Conservation (phyloP, 1,140 invertebrate genomes). For the Amyelois transitella region DNA sequence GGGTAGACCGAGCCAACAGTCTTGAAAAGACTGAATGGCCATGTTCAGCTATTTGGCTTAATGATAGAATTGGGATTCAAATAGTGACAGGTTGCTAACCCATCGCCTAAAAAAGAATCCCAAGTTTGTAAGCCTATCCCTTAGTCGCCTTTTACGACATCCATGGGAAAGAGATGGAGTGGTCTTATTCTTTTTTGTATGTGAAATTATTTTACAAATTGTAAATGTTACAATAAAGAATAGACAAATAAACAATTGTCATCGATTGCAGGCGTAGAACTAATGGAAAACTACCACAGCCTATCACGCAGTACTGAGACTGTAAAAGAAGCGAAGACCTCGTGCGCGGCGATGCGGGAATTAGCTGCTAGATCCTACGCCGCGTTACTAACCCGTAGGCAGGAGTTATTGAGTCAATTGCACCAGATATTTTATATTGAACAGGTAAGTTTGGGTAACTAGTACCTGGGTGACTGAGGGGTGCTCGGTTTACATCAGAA, state of each 20-base stretch:
- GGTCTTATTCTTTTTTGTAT: no score
- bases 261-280: constrained; percentile 47
- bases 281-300: constrained; percentile 65
- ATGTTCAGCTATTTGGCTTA: no score
- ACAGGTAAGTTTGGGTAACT: constrained; percentile 32
- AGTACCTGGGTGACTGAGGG: not conserved
- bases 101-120: no score
- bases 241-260: not conserved
- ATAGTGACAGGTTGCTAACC: no score
- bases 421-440: constrained; percentile 57
- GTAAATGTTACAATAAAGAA: no score
- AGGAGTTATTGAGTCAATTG: constrained; percentile 39
- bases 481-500: not conserved
- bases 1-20: no score
- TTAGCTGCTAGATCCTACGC: constrained; percentile 44
- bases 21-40: no score
- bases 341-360: constrained; percentile 45
- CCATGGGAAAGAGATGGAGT: no score
- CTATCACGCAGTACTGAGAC: constrained; percentile 49
- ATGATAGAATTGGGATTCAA: no score
- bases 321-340: constrained; percentile 45
- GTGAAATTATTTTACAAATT: no score
- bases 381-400: constrained; percentile 31
- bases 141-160: no score
- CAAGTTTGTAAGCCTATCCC: no score